Percentiles rank a stretch among this genome's conserved stretches.
Conservation (phyloP, 2,888 invertebrate genomes). For the Boloria euphrosyne region DNA sequence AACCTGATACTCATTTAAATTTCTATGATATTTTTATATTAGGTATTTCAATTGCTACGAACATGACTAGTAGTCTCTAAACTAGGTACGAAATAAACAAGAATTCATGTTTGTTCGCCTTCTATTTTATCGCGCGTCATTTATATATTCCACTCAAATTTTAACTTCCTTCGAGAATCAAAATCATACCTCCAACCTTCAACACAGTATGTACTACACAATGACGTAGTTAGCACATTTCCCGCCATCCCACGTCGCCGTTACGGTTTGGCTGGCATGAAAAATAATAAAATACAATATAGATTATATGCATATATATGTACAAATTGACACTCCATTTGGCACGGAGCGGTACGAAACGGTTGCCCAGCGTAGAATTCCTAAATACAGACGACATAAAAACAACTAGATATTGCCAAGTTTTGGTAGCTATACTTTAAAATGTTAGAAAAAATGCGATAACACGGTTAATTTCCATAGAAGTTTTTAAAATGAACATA, state of each 20-base stretch:
- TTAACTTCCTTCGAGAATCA: no score
- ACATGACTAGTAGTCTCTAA: no score
- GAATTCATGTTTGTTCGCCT: no score
- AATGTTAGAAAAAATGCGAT: constrained; percentile 21
- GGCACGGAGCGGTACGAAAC: constrained; percentile 19
- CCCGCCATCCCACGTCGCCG: not conserved
- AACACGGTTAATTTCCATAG: constrained; percentile 12
- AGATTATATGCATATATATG: constrained; percentile 5
- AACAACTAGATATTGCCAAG: constrained; percentile 23
- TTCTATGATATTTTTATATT: no score
- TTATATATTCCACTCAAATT: no score
- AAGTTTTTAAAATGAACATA: not conserved
- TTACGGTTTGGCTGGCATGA: constrained; percentile 6
- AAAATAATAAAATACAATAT: constrained; percentile 18
- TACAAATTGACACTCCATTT: constrained; percentile 31
- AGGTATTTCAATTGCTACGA: no score
- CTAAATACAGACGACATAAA: constrained; percentile 23
- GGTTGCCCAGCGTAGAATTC: constrained; percentile 32
- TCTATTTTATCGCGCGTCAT: no score
- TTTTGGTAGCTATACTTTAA: constrained; percentile 16
- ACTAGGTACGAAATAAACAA: no score
- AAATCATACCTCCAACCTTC: not conserved
- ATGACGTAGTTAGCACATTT: not conserved
- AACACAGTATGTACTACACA: no score
- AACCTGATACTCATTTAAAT: no score